Base-by-base conservation (phyloP, 2,797 vertebrate genomes). In the Sus cebifrons region DNA sequence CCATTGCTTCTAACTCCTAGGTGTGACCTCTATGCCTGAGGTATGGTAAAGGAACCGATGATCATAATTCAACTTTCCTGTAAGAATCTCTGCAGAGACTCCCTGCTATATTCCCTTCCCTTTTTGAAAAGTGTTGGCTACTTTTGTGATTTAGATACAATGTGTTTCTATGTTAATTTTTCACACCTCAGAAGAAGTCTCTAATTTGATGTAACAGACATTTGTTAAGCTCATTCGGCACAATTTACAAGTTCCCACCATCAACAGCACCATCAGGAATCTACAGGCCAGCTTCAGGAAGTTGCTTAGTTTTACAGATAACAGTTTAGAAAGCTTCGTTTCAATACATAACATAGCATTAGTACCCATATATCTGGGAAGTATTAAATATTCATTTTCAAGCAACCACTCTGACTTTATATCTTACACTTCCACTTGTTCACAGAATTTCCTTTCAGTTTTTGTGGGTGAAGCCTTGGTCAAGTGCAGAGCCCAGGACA, bases 381-480 rank as follows among this genome's bases (percentile, higher is more conserved):
- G 18, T 32, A 64, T 21, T 91, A 75, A 65, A 84, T 96, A 82
- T 86, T 84, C 8, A n/a, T 60, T 60, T 65, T 78, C n/a, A 89
- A 91, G 74, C 1, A 71, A 40, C 11, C 5, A 56, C 58, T 21
- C 1, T 79, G 87, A 71, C 27, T 95, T 89, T 83, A 27, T 68
- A n/a, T 21, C 36, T 95, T 67, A 68, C 2, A 44, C 36, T 62
- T 87, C 23, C 29, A 87, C 81, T 86, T 94, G 8, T 10, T 81
- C 74, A 71, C 4, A 4, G 40, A 92, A 84, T 60, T 96, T 13
- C n/a, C n/a, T 88, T 92, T 88, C 4, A 21, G 3, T n/a, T 89
- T 94, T 74, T 29, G 23, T 15, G 73, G 79, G 58, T 40, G n/a
- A 25, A 93, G 23, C 32, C 73, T 84, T 29, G 64, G 70, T 60